Percentiles rank a stretch among this genome's conserved stretches.
Evolutionary conservation across 2,113 vertebrate genomes (phyloP).

Genomic region (Cyprinodon variegatus): DNA sequence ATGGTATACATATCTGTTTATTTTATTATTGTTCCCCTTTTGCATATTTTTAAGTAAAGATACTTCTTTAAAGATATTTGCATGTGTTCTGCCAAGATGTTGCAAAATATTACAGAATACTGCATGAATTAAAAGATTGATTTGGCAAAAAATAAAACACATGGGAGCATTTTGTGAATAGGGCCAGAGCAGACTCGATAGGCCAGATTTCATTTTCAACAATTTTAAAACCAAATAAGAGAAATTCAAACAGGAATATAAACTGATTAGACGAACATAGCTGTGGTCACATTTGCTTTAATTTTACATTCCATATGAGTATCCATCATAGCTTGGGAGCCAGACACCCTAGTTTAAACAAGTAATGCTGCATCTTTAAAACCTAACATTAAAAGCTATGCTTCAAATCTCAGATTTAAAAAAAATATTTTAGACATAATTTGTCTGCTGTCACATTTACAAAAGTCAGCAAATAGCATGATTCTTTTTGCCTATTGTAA

Average conservation of each 20-base stretch:
- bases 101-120: not conserved
- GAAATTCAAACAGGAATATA: not conserved
- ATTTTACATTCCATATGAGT: not conserved
- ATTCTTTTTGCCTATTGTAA: not conserved
- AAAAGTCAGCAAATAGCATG: too few relatives aligned
- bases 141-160: too few relatives aligned
- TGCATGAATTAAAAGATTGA: too few relatives aligned
- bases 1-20: not conserved
- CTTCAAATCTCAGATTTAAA: not conserved
- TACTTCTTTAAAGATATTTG: not conserved
- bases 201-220: not conserved
- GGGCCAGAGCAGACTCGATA: too few relatives aligned
- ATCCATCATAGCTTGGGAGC: not conserved
- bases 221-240: not conserved
- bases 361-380: not conserved
- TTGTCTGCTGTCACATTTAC: too few relatives aligned
- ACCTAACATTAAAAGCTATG: not conserved
- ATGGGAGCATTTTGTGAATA: too few relatives aligned
- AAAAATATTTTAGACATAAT: not conserved
- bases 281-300: not conserved
- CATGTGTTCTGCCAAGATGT: not conserved
- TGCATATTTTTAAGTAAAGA: too few relatives aligned
- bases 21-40: not conserved
- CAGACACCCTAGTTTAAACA: not conserved
- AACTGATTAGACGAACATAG: not conserved